A percentile compares a stretch with the other conserved stretches of the same genome.
Conservation (phyloP, 2,113 vertebrate species). For the Xiphophorus hellerii region DNA sequence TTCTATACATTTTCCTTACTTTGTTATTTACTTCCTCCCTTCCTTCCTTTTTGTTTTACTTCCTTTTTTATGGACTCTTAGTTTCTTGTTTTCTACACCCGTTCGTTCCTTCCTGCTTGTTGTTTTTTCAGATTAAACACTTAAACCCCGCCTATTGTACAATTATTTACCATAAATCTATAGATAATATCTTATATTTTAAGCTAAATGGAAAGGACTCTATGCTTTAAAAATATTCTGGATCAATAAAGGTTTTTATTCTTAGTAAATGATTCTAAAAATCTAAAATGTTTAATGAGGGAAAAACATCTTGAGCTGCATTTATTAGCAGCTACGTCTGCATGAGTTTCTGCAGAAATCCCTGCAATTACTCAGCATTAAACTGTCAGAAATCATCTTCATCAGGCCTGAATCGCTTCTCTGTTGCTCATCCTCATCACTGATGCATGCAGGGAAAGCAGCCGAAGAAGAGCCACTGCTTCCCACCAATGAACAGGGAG, state of each 20-base stretch:
- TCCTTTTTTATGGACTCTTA: not conserved
- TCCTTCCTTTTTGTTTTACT: not conserved
- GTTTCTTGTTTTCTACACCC: no score
- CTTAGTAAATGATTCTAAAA: not conserved
- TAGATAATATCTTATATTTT: not conserved
- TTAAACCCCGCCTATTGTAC: no score
- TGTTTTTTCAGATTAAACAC: not conserved
- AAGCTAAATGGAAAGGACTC: not conserved
- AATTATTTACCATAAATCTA: not conserved
- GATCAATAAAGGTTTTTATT: not conserved
- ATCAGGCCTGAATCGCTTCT: not conserved
- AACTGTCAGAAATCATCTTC: not conserved
- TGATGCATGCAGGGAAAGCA: conserved; percentile 86
- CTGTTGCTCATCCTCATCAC: not conserved
- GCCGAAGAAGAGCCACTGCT: conserved; percentile 90
- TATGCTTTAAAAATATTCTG: not conserved
- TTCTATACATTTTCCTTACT: no score
- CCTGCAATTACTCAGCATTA: not conserved
- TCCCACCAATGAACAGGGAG: conserved; percentile 96
- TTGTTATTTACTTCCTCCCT: not conserved
- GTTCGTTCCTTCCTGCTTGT: no score
- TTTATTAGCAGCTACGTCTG: not conserved
- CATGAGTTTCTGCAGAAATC: not conserved
- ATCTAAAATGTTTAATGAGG: not conserved
- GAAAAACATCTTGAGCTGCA: not conserved